Evolutionary conservation across 2,113 vertebrate genomes (phyloP), one percentile per base, ranked within the genome.

Genomic region (Epinephelus lanceolatus): DNA sequence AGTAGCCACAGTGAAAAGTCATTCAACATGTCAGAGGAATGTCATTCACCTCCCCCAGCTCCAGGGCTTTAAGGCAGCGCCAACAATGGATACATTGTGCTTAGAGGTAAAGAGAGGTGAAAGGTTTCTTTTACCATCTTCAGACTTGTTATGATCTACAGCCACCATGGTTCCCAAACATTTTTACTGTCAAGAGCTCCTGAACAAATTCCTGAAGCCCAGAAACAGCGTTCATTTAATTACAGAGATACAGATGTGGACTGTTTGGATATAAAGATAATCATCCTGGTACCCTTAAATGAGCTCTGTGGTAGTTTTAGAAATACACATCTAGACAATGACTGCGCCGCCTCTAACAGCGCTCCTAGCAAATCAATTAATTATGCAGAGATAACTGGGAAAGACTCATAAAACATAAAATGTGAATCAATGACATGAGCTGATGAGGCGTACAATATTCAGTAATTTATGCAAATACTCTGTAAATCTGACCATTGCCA

Each of bases 21-120:
- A 83, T 88, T 91, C 65, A 80, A 89, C 47, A 79, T 91, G 86
- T 91, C 81, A 71, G 13, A 86, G 87, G 89, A 92, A 94, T 91
- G 90, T 77, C 92, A 89, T 78, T 85, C 88, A 86, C 75, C 84
- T 71, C 77, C 84, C 87, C 91, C 78, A 81, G 76, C 77, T 42
- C 66, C 8, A 0, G 3, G 71, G 71, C 84, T 85, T 91, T 33
- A 90, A 91, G 69, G 83, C 68, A 47, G 30, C 60, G 1, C 60
- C 63, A 40, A 95, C 93, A 94, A 94, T 89, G 85, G 71, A 30
- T 2, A 71, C 81, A 88, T 80, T 94, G 90, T 93, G 61, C 51
- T 70, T 57, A 12, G 60, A 63, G 67, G 80, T 80, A 85, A 76
- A 65, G 72, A 67, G 75, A 84, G 80, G 78, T 53, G 86, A 85